Percentiles rank a stretch among this genome's conserved stretches.
Evolutionary conservation across 2,888 invertebrate genomes (phyloP).

Genomic region (Limnephilus rhombicus): DNA sequence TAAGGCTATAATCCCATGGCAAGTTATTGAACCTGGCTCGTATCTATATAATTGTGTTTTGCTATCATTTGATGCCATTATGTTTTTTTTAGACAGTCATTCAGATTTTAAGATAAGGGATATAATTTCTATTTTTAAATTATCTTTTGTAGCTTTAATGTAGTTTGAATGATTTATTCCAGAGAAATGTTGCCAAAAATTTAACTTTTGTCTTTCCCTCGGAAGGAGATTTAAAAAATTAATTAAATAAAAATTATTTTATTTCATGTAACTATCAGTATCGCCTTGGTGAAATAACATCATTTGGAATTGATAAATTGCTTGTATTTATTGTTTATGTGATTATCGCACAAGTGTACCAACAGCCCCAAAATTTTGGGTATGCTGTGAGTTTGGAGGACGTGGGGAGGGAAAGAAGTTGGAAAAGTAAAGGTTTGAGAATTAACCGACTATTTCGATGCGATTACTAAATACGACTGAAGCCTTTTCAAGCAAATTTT

Average conservation of each 20-base stretch:
- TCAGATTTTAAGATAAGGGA: not conserved
- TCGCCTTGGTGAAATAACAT: not conserved
- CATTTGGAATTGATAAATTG: not conserved
- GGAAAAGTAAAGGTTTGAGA: not conserved
- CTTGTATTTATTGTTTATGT: not conserved
- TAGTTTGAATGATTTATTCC: not conserved
- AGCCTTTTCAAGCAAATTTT: not conserved
- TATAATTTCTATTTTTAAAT: not conserved
- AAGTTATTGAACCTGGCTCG: not conserved
- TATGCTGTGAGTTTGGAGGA: not conserved
- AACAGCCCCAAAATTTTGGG: too few species aligned
- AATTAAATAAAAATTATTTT: too few species aligned
- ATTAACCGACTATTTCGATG: not conserved
- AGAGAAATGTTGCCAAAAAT: not conserved
- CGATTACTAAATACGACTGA: not conserved
- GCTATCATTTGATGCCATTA: not conserved
- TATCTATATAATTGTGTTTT: not conserved
- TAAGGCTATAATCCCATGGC: not conserved
- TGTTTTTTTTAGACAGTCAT: not conserved
- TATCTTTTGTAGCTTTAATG: not conserved
- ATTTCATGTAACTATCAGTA: too few species aligned
- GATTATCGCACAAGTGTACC: too few species aligned
- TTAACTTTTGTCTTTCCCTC: not conserved
- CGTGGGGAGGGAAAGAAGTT: not conserved
- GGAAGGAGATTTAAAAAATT: not conserved